Percentiles rank a stretch among this genome's conserved stretches.
Evolutionary conservation across 2,888 invertebrate genomes (phyloP).

Genomic region (Amitus sp.): DNA sequence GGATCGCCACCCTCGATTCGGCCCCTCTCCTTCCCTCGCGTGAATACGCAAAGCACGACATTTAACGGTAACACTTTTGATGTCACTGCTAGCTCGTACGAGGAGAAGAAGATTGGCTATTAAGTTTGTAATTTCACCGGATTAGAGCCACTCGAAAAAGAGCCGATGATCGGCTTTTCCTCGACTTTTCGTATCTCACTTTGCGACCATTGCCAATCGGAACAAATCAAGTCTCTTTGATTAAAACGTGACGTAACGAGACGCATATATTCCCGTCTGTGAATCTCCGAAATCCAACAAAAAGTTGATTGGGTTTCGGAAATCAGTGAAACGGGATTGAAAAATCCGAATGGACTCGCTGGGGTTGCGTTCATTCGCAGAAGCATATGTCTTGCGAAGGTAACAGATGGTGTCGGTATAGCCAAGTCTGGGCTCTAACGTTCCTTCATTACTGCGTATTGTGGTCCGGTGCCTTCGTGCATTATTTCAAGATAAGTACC

Average conservation of each 20-base stretch:
- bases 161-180: neutral
- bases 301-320: neutral
- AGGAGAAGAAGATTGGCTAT: conserved; percentile 18
- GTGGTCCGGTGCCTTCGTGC: conserved; percentile 33
- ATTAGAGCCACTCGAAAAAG: conserved; percentile 24
- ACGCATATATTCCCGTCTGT: too few species aligned
- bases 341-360: conserved; percentile 30
- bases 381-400: conserved; percentile 45
- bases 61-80: conserved; percentile 32
- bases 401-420: conserved; percentile 48
- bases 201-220: neutral
- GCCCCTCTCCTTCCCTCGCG: conserved; percentile 12
- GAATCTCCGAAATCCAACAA: too few species aligned
- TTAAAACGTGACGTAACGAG: too few species aligned
- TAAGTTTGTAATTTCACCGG: conserved; percentile 34
- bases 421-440: conserved; percentile 37
- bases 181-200: conserved; percentile 1
- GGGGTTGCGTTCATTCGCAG: conserved; percentile 39
- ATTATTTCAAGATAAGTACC: conserved; percentile 33
- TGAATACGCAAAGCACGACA: conserved; percentile 13
- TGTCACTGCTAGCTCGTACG: conserved; percentile 20
- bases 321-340: conserved; percentile 15
- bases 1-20: conserved; percentile 41
- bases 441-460: conserved; percentile 40
- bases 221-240: too few species aligned